These are phyloP conservation scores for Entomobrya proxima DNA, from an alignment of 2,888 invertebrate species.

Conservation along the genomic window DNA sequence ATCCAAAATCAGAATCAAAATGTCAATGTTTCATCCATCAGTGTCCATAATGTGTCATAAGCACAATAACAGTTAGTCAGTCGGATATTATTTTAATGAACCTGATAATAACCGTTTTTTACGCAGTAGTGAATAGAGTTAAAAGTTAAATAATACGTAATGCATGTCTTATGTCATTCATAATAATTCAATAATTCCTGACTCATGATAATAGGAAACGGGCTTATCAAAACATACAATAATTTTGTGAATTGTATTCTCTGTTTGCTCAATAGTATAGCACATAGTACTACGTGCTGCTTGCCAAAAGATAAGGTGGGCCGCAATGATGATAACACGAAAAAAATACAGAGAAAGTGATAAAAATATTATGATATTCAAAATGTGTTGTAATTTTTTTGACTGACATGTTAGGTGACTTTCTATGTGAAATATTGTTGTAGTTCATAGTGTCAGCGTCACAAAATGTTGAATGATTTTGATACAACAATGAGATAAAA, in stretches of 20 bases:
- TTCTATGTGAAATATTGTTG: neutral
- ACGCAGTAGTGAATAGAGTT: neutral
- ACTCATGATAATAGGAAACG: neutral
- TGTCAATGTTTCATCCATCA: no score
- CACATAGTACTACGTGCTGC: slow-evolving; percentile 12
- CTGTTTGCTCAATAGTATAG: neutral
- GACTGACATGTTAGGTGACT: slow-evolving; percentile 61
- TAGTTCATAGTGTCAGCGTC: neutral
- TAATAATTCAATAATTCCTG: no score
- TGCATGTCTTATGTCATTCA: slow-evolving; percentile 53
- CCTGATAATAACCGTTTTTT: neutral
- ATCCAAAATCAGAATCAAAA: no score
- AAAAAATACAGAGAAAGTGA: neutral
- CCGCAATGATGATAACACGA: neutral
- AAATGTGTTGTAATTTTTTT: slow-evolving; percentile 35
- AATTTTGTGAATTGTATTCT: neutral
- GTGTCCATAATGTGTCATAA: no score
- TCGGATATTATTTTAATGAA: neutral
- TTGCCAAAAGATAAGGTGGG: no score
- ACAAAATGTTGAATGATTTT: neutral
- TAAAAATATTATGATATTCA: no score
- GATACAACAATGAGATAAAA: slow-evolving; percentile 21
- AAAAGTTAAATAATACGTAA: neutral
- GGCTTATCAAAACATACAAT: slow-evolving; percentile 48
- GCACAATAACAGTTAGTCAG: no score